Evolutionary conservation across 30 jellyfish, hydroid and myxozoan species (phyloP).

Genomic region (Pelagia noctiluca): DNA sequence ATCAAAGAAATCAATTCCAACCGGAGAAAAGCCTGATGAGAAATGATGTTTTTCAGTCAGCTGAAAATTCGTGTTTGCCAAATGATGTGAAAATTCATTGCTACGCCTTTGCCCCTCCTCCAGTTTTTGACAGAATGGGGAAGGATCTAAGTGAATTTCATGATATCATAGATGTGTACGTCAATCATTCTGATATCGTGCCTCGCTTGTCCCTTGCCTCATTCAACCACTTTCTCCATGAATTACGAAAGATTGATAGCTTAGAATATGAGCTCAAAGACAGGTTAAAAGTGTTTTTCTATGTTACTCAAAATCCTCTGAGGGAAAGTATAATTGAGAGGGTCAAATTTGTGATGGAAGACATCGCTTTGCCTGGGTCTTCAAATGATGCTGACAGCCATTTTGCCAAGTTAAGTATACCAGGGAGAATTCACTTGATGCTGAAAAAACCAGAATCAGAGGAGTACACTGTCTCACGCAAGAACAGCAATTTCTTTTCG

Average conservation of each 20-base stretch:
- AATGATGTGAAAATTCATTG: slow-evolving; percentile 28
- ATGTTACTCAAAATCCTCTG: slow-evolving; percentile 32
- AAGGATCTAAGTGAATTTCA: neutral
- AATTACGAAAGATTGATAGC: slow-evolving; percentile 37
- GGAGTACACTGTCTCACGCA: slow-evolving; percentile 29
- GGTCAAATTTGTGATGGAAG: slow-evolving; percentile 44
- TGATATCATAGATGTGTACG: slow-evolving; percentile 42
- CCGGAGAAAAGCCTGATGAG: neutral
- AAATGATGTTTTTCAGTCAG: neutral
- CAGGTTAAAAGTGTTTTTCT: slow-evolving; percentile 40
- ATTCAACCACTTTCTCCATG: slow-evolving; percentile 56
- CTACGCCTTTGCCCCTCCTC: slow-evolving; percentile 76
- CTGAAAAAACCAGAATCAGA: slow-evolving; percentile 30
- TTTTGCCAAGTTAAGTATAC: slow-evolving; percentile 35
- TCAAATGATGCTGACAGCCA: slow-evolving; percentile 38
- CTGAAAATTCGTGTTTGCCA: neutral
- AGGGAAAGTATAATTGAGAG: slow-evolving; percentile 15
- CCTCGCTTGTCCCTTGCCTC: slow-evolving; percentile 65
- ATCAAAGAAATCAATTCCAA: slow-evolving; percentile 9
- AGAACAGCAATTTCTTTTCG: slow-evolving; percentile 40
- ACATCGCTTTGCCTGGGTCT: neutral
- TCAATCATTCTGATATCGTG: slow-evolving; percentile 55
- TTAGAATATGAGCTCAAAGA: slow-evolving; percentile 46
- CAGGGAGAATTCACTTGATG: slow-evolving; percentile 56
- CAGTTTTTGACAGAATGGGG: slow-evolving; percentile 37